Evolutionary conservation across 2,888 invertebrate genomes (phyloP).

Genomic region (Polydesmus complanatus): DNA sequence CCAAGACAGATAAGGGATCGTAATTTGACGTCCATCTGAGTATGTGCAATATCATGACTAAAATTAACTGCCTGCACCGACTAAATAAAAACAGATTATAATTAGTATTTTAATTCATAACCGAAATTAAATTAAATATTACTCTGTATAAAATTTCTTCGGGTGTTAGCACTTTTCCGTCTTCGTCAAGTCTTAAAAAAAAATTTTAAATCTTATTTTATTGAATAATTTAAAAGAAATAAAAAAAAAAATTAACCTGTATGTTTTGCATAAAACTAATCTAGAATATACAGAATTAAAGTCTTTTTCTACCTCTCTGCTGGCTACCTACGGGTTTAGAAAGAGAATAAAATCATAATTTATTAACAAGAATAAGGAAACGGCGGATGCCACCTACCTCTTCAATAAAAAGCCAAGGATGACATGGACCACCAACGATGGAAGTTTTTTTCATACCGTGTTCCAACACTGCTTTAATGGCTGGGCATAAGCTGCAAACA

Average conservation of each 20-base stretch:
- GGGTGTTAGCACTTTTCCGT: constrained; percentile 95
- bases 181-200: constrained; percentile 69
- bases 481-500: constrained; percentile 56
- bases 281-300: constrained; percentile 96
- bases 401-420: constrained; percentile 98
- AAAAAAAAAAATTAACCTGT: constrained; percentile 40
- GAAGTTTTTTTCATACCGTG: constrained; percentile 88
- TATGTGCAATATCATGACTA: constrained; percentile 88
- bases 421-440: constrained; percentile 81
- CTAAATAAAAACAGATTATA: constrained; percentile 46
- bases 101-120: neutral
- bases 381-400: constrained; percentile 39
- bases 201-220: no score
- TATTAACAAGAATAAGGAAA: neutral
- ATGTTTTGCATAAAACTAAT: constrained; percentile 92
- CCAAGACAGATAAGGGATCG: constrained; percentile 89
- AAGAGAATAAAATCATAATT: neutral
- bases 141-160: constrained; percentile 62
- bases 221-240: neutral
- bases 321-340: constrained; percentile 49
- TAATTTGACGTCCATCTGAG: constrained; percentile 97
- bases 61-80: constrained; percentile 93
- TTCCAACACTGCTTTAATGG: constrained; percentile 81
- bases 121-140: constrained; percentile 20
- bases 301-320: constrained; percentile 90